phyloP scores from a whole-genome alignment of 1,140 invertebrate species.

The Anastatus disparis region DNA sequence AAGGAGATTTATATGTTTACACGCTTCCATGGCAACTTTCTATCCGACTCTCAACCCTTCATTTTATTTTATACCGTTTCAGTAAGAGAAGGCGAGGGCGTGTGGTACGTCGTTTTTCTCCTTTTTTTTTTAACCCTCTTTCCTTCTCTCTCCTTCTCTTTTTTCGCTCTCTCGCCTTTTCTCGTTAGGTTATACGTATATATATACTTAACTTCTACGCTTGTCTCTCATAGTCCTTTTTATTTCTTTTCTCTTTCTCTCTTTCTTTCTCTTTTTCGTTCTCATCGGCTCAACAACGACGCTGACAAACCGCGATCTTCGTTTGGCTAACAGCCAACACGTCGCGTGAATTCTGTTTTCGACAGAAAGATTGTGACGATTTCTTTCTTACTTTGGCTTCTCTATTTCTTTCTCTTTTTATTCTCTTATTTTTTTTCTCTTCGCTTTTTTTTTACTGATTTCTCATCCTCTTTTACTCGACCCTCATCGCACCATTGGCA shows the following conservation, averaged over 20 bases:
- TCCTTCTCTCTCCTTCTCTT: conserved; percentile 26
- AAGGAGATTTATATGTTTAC: conserved; percentile 65
- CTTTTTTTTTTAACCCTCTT: conserved; percentile 16
- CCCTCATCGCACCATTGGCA: too few relatives aligned
- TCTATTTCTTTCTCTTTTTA: too few relatives aligned
- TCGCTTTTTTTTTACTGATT: too few relatives aligned
- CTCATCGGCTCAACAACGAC: conserved; percentile 11
- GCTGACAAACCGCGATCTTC: conserved; percentile 51
- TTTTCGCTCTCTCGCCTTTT: background rate
- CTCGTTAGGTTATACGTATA: background rate
- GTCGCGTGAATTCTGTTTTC: conserved; percentile 58
- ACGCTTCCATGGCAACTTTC: conserved; percentile 62
- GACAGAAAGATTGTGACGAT: conserved; percentile 53
- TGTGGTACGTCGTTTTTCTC: conserved; percentile 6
- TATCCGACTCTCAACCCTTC: conserved; percentile 52
- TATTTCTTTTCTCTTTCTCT: conserved; percentile 19
- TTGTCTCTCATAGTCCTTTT: background rate
- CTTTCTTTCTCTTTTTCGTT: background rate
- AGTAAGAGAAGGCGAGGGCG: too few relatives aligned
- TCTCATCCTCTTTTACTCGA: too few relatives aligned
- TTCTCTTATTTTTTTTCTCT: too few relatives aligned
- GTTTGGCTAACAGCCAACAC: conserved; percentile 59
- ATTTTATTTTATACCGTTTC: conserved; percentile 61
- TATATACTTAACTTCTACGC: background rate
- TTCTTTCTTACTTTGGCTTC: conserved; percentile 9